Base-by-base conservation (phyloP, 2,113 vertebrate species). In the Sminthopsis crassicaudata region DNA sequence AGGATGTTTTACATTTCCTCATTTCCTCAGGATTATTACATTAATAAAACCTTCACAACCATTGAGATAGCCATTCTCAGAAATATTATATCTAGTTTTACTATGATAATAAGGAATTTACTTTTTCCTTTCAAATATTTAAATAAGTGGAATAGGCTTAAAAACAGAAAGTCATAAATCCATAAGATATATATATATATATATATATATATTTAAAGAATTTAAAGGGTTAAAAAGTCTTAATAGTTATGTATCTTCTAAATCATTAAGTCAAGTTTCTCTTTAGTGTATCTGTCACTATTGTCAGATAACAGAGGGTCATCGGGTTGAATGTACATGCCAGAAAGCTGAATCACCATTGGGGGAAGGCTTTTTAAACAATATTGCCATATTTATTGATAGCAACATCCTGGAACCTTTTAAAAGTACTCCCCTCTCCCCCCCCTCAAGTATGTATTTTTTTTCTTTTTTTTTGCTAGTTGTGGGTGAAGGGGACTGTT, bases 201-300 rank as follows among this genome's bases (percentile, higher is more conserved):
- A 48, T 48, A 48, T 48, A 48, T 3, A n/a, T n/a, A n/a, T n/a
- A n/a, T 76, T 76, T 76, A 1, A 90, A 90, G 48, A 46, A 90
- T 50, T 50, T 12, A 90, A 50, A 48, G 46, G 24, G 89, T 90
- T 90, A 50, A 90, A 90, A 90, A 27, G 24, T 90, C 26, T 46
- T 30, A 90, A 30, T 12, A 50, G 25, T 50, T 51, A 26, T 27
- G 3, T 51, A 26, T 30, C 48, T 90, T 90, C 25, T 27, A 90
- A 90, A 96, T 96, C 95, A 97, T 95, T 94, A 97, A 97, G 96
- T 93, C 96, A 95, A 92, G 19, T 97, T 97, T 95, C 96, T 92
- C 91, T 93, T 76, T 9, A 96, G 57, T 22, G 1, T 96, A 42
- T 94, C 97, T 46, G 89, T 76, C 93, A 96, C 95, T 91, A 0